phyloP scores from a whole-genome alignment of 2,888 invertebrate genomes.

The Eilema griseolum region DNA sequence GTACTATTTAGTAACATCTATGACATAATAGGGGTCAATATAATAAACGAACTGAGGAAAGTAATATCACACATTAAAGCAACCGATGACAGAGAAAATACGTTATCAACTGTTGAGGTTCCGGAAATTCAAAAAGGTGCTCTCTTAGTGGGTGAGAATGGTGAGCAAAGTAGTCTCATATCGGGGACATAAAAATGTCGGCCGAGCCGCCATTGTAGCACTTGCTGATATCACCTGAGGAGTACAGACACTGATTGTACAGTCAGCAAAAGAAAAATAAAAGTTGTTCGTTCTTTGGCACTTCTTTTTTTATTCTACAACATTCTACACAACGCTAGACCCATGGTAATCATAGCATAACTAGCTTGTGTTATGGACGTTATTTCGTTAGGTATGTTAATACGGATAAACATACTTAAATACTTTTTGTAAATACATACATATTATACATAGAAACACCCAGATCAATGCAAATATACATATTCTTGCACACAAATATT shows the following conservation, averaged over 20 bases:
- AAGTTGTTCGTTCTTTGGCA: too few relatives aligned
- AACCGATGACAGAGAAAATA: conserved; percentile 59
- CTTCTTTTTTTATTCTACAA: too few relatives aligned
- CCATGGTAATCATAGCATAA: too few relatives aligned
- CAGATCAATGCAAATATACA: too few relatives aligned
- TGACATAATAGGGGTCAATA: not conserved
- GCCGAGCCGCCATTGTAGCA: conserved; percentile 59
- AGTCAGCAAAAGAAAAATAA: conserved; percentile 32
- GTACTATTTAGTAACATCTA: not conserved
- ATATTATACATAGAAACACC: too few relatives aligned
- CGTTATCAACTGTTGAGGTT: conserved; percentile 61
- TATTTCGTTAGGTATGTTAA: too few relatives aligned
- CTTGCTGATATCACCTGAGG: conserved; percentile 61
- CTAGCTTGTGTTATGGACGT: too few relatives aligned
- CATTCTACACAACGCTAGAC: too few relatives aligned
- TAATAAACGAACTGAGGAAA: not conserved
- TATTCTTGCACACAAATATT: too few relatives aligned
- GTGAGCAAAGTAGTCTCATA: conserved; percentile 61
- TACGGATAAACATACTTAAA: too few relatives aligned
- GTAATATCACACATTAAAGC: conserved; percentile 47
- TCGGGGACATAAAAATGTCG: conserved; percentile 68
- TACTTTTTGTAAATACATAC: too few relatives aligned
- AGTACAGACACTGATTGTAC: conserved; percentile 46
- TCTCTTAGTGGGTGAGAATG: conserved; percentile 56
- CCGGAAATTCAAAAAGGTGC: conserved; percentile 75